A percentile compares a stretch with the other conserved stretches of the same genome.
Conservation (phyloP, 2,113 vertebrate genomes). For the Fukomys damarensis region DNA sequence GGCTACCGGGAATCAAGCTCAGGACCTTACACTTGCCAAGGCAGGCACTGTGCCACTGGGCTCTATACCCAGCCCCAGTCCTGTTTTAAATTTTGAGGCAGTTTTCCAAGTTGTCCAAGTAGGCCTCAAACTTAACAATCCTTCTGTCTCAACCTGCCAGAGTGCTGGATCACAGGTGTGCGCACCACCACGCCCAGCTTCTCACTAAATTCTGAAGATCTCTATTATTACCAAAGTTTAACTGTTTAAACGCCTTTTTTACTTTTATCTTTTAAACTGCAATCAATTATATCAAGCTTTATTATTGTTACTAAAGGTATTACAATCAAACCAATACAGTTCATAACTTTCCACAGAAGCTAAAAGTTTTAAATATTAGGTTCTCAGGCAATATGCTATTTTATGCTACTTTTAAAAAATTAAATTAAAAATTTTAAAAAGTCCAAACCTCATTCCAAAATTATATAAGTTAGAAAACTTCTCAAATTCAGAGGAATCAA, state of each 20-base stretch:
- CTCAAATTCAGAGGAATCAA: not conserved
- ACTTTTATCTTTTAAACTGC: slow-evolving; percentile 6
- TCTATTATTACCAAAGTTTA: not conserved
- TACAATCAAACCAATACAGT: not conserved
- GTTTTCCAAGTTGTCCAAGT: not conserved
- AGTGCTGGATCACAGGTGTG: not conserved
- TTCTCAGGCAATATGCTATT: not conserved
- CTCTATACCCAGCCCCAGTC: not conserved
- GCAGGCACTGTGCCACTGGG: not conserved
- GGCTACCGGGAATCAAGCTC: too few relatives aligned
- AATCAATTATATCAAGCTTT: not conserved
- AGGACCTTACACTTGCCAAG: too few relatives aligned
- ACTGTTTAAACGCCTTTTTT: not conserved
- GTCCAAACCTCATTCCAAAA: slow-evolving; percentile 35
- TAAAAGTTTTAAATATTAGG: not conserved
- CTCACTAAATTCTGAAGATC: slow-evolving; percentile 11
- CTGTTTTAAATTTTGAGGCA: not conserved
- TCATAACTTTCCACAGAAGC: slow-evolving; percentile 11
- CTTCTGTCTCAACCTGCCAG: not conserved
- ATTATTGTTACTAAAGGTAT: not conserved
- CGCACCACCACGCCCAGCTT: not conserved
- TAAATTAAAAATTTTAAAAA: not conserved
- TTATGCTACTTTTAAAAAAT: not conserved
- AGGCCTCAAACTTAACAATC: not conserved
- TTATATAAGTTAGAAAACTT: not conserved